A percentile compares a stretch with the other conserved stretches of the same genome.
Evolutionary conservation across 1,140 invertebrate genomes (phyloP).

Genomic region (Schlechtendalia chinensis): DNA sequence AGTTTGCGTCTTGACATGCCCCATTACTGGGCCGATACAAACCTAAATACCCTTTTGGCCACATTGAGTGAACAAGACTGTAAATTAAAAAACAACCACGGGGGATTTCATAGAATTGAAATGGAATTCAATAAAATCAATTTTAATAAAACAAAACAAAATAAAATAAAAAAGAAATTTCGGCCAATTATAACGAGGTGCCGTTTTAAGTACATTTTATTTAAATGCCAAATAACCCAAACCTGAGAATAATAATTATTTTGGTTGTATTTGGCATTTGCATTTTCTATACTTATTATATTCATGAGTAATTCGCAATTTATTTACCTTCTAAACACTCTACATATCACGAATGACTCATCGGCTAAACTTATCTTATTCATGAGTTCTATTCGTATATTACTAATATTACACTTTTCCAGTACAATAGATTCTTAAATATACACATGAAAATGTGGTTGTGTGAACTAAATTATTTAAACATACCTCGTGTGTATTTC

Average conservation of each 20-base stretch:
- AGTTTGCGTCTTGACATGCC: slow-evolving; percentile 42
- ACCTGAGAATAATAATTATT: slow-evolving; percentile 41
- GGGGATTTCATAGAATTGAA: slow-evolving; percentile 34
- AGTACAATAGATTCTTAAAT: slow-evolving; percentile 29
- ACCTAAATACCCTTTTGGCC: slow-evolving; percentile 42
- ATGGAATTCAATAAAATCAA: slow-evolving; percentile 38
- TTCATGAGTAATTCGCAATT: slow-evolving; percentile 31
- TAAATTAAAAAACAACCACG: slow-evolving; percentile 46
- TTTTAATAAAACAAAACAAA: slow-evolving; percentile 23
- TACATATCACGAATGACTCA: slow-evolving; percentile 44
- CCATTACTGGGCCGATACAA: slow-evolving; percentile 41
- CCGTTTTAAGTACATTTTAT: slow-evolving; percentile 20
- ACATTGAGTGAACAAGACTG: slow-evolving; percentile 45
- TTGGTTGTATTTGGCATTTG: slow-evolving; percentile 48
- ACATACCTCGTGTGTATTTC: slow-evolving; percentile 33
- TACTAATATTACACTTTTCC: slow-evolving; percentile 25
- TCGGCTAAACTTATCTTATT: slow-evolving; percentile 46
- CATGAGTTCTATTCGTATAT: slow-evolving; percentile 46
- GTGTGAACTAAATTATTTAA: slow-evolving; percentile 25
- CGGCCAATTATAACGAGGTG: slow-evolving; percentile 33
- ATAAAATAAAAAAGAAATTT: slow-evolving; percentile 18
- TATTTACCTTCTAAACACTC: slow-evolving; percentile 18
- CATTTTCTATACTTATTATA: slow-evolving; percentile 16
- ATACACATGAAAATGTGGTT: slow-evolving; percentile 11
- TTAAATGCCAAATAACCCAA: slow-evolving; percentile 47